Conservation (phyloP, 2,113 vertebrate species). For the Silurus asotus region DNA sequence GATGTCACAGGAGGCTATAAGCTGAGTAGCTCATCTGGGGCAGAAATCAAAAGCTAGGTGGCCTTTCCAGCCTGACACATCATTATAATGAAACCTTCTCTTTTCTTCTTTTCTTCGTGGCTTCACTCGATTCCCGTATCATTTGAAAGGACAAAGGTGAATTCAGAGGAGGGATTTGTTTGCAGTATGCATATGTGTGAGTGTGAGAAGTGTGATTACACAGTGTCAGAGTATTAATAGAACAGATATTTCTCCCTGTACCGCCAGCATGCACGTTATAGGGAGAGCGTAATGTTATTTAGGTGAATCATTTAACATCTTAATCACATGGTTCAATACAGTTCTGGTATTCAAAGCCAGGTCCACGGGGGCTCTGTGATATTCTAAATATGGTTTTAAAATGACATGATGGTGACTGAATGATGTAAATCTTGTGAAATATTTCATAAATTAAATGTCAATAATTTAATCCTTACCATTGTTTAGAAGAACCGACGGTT, state of each 20-base stretch:
- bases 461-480: neutral
- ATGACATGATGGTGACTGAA: neutral
- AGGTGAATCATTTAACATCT: conserved; percentile 1
- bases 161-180: conserved; percentile 39
- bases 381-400: neutral
- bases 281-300: neutral
- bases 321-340: conserved; percentile 1
- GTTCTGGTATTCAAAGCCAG: too few relatives aligned
- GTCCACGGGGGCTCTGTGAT: neutral
- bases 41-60: conserved; percentile 66
- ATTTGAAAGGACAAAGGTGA: conserved; percentile 29
- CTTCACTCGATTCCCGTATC: conserved; percentile 24
- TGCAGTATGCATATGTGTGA: neutral
- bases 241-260: neutral
- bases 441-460: neutral
- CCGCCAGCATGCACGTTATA: conserved; percentile 45
- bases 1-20: conserved; percentile 68
- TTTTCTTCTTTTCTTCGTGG: conserved; percentile 10
- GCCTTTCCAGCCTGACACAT: conserved; percentile 70
- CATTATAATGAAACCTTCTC: conserved; percentile 55
- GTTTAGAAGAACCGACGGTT: neutral
- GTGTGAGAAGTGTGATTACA: conserved; percentile 31
- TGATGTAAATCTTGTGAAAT: neutral
- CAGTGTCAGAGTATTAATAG: neutral
- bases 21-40: conserved; percentile 72